Evolutionary conservation across 92 coral and sea anemone genomes (phyloP), one percentile per base, ranked within the genome.

Genomic region (Zoanthus sansibaricus): DNA sequence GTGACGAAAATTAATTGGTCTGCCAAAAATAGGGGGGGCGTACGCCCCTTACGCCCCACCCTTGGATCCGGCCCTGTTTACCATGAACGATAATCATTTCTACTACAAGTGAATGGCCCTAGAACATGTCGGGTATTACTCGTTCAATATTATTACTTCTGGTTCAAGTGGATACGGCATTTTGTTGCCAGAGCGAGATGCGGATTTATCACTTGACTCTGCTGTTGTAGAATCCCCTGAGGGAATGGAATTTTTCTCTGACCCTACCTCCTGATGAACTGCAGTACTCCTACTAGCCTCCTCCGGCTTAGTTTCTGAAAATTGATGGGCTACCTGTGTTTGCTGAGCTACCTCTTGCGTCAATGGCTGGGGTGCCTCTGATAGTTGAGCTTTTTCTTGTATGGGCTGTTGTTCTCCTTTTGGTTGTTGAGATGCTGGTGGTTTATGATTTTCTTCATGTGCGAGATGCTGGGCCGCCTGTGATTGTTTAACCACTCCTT

Each of bases 161-260:
- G 85, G 85, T 80, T 80, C 85, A 1, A 80, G 74, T 4, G 85
- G 85, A 44, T 46, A 80, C 11, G 75, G 75, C n/a, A 45, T 71
- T n/a, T 80, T 80, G 85, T 15, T 64, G 48, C 85, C 73, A 1
- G 59, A 16, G 6, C 85, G 72, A 62, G 84, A 42, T 5, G 52
- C 61, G 18, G 84, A n/a, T 51, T 15, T 14, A 64, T 78, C 83
- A 78, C 83, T 52, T 42, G 72, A 61, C 20, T 13, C 54, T 14
- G 45, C 44, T 44, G 54, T 6, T 75, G 79, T 75, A 9, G 61
- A 17, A 75, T 11, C 15, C 52, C 9, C 47, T 3, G 82, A 11
- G 25, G 14, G 66, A 76, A 45, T 16, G 11, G 44, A 25, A 21
- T 49, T 17, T 13, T n/a, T 7, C 1, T 70, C 74, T 62, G 69